Evolutionary conservation across 2,888 invertebrate species (phyloP).

Genomic region (Rhagophthalmus giganteus): DNA sequence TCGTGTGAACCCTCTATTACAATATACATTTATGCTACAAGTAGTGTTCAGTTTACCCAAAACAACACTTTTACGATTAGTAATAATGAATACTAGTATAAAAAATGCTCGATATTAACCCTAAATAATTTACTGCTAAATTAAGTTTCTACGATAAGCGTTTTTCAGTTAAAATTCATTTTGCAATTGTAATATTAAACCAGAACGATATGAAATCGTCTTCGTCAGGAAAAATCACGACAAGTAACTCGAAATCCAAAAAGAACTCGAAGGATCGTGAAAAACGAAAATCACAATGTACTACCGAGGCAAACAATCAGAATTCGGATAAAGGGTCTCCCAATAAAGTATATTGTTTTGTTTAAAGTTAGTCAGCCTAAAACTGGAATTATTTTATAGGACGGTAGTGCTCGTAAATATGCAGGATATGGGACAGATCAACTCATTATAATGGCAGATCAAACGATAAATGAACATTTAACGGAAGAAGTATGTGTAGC

Average conservation of each 20-base stretch:
- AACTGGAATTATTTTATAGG: constrained; percentile 10
- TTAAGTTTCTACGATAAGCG: too few relatives aligned
- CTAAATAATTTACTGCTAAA: too few relatives aligned
- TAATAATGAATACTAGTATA: too few relatives aligned
- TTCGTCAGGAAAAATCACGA: constrained; percentile 19
- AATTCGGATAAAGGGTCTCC: constrained; percentile 45
- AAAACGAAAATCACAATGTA: constrained; percentile 42
- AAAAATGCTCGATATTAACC: too few relatives aligned
- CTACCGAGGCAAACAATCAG: constrained; percentile 24
- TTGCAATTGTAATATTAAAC: too few relatives aligned
- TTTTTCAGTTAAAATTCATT: not conserved
- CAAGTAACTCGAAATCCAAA: constrained; percentile 42
- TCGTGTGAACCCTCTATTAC: too few relatives aligned
- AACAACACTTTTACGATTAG: not conserved
- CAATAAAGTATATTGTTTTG: constrained; percentile 45
- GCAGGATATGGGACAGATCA: constrained; percentile 50
- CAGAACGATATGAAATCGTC: constrained; percentile 35
- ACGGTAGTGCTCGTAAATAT: constrained; percentile 40
- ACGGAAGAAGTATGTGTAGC: constrained; percentile 47
- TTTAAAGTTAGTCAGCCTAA: too few relatives aligned
- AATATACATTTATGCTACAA: too few relatives aligned
- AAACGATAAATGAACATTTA: constrained; percentile 45
- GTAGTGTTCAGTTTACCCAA: too few relatives aligned
- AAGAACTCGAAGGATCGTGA: constrained; percentile 45
- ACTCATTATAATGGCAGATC: constrained; percentile 48